Evolutionary conservation across 37 sponge, comb jelly and placozoan genomes (phyloP), one percentile per base, ranked within the genome.

Genomic region (Oopsacas minuta): DNA sequence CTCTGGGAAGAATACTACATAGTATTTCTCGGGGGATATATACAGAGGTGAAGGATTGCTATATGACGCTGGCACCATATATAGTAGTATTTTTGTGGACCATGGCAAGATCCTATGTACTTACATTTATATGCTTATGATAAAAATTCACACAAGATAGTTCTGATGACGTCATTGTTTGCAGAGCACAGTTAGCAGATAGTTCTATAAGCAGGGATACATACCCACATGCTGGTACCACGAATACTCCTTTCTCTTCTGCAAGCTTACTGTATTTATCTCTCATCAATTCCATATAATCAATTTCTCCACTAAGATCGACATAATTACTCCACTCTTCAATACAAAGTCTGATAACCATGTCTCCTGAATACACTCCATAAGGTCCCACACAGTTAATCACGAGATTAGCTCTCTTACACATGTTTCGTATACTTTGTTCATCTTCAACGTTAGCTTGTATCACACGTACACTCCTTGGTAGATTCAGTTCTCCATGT

Each of bases 221-320:
- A 61, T 61, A 61, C 30, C 28, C 75, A 61, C 75, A 61, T 3
- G 17, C 20, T 10, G 75, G 75, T 32, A 61, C 30, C 17, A 61
- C 75, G 5, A 61, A 61, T n/a, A 61, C 75, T 12, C 75, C 75
- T 61, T 61, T 61, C 75, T 61, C 75, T 3, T 61, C 75, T 3
- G 75, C 75, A 25, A 25, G 28, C 5, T n/a, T 10, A n/a, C 30
- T 34, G 22, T 61, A 61, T 34, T 61, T 61, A 7, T 12, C 75
- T 34, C 75, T 61, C 30, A 61, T 61, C 30, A 5, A 5, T 61
- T 10, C 75, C 7, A 61, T 61, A 12, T 25, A 61, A 25, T 61
- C 75, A 61, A 61, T 61, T 61, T 61, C 75, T 34, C 75, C 75
- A 5, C 32, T 61, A 7, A 61, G 22, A n/a, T 61, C 75, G 22